Conservation (phyloP, 2,113 vertebrate genomes). For the Cyanoramphus novaezelandiae region DNA sequence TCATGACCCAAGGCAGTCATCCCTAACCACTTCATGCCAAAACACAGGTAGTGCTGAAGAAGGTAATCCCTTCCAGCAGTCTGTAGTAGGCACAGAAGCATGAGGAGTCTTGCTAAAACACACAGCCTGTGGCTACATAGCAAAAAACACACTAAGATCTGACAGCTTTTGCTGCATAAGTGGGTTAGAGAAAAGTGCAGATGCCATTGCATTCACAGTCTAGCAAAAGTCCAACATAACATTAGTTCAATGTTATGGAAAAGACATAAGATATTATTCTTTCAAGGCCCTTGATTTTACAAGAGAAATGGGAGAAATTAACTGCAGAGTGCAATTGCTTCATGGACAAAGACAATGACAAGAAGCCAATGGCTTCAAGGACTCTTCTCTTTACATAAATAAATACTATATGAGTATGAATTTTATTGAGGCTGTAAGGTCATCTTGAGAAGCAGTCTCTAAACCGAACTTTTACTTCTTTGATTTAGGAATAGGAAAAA, state of each 20-base stretch:
- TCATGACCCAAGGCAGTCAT: not conserved
- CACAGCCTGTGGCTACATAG: not conserved
- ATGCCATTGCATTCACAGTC: not conserved
- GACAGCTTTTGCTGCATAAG: not conserved
- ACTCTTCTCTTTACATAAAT: not conserved
- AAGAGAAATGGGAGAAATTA: not conserved
- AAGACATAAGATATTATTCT: not conserved
- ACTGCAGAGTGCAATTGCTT: not conserved
- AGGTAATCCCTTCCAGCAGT: not conserved
- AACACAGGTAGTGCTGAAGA: not conserved
- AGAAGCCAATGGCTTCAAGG: not conserved
- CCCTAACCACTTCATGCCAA: not conserved
- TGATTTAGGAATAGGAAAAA: not conserved
- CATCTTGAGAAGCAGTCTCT: not conserved
- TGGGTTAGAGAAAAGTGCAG: not conserved
- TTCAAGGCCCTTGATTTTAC: not conserved
- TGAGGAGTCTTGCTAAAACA: not conserved
- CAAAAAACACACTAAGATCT: fast-evolving
- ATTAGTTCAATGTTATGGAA: not conserved
- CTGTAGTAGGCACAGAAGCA: not conserved
- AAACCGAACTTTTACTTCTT: not conserved
- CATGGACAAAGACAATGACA: not conserved
- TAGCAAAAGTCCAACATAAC: not conserved
- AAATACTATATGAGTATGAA: not conserved
- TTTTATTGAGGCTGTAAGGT: fast-evolving